Evolutionary conservation across 2,797 vertebrate genomes (phyloP).

Genomic region (Nyctibius grandis): DNA sequence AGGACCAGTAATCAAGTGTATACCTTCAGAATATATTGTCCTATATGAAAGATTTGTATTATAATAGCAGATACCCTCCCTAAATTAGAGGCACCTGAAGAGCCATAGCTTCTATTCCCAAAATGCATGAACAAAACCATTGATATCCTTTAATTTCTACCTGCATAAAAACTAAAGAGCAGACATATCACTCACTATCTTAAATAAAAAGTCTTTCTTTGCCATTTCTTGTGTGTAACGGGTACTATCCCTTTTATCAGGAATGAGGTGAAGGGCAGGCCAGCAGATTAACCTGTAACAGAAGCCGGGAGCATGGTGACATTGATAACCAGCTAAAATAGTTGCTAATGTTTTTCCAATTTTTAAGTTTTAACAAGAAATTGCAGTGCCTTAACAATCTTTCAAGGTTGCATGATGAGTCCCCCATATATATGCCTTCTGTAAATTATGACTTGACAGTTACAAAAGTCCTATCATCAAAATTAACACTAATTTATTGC

Average conservation of each 20-base stretch:
- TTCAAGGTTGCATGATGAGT: neutral
- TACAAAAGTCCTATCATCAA: neutral
- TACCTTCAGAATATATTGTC: neutral
- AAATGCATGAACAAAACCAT: neutral
- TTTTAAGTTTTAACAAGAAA: neutral
- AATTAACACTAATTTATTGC: neutral
- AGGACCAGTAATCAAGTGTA: neutral
- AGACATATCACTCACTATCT: neutral
- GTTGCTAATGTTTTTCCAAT: neutral
- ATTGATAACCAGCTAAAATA: neutral
- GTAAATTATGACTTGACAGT: neutral
- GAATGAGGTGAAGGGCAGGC: neutral
- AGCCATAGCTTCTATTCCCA: neutral
- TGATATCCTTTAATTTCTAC: neutral
- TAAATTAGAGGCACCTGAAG: neutral
- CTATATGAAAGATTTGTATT: neutral
- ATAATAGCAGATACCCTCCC: neutral
- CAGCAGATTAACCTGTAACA: neutral
- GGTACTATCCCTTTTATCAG: neutral
- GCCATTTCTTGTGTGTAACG: neutral
- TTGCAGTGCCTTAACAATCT: neutral
- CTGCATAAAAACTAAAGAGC: neutral
- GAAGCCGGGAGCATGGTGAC: neutral
- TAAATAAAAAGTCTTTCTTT: neutral
- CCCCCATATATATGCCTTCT: neutral